Conservation (phyloP, 2,113 vertebrate genomes). For the Pluvianellus socialis region DNA sequence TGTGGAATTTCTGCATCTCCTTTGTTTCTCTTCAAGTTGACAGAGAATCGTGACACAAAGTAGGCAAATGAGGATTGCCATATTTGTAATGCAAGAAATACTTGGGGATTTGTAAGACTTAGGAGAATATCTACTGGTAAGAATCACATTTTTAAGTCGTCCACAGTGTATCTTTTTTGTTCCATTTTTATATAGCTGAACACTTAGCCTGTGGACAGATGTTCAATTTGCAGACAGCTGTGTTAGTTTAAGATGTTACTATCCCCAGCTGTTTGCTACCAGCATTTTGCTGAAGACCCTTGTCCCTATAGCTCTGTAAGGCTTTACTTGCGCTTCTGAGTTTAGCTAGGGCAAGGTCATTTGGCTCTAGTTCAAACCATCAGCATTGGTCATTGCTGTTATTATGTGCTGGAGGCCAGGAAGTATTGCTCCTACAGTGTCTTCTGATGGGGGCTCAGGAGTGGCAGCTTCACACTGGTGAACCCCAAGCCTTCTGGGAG, state of each 20-base stretch:
- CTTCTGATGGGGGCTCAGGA: not conserved
- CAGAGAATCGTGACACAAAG: not conserved
- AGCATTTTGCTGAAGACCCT: not conserved
- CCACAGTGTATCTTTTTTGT: not conserved
- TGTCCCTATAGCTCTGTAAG: not conserved
- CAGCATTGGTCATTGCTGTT: not conserved
- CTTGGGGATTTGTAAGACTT: not conserved
- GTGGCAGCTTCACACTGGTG: not conserved
- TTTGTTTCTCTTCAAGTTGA: not conserved
- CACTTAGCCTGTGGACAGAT: constrained; percentile 15
- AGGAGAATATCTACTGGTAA: not conserved
- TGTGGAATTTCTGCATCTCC: not conserved
- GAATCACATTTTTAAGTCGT: not conserved
- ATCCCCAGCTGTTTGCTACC: constrained; percentile 18
- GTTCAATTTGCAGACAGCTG: constrained; percentile 38
- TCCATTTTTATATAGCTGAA: not conserved
- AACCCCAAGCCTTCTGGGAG: not conserved
- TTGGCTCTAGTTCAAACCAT: not conserved
- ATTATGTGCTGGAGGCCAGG: not conserved
- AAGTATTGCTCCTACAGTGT: accelerated
- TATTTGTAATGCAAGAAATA: not conserved
- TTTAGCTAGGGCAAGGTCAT: not conserved
- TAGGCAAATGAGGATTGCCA: not conserved
- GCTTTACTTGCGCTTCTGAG: not conserved
- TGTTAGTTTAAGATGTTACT: constrained; percentile 39